Evolutionary conservation across 2,888 invertebrate species (phyloP).

Genomic region (Volucella zonaria): DNA sequence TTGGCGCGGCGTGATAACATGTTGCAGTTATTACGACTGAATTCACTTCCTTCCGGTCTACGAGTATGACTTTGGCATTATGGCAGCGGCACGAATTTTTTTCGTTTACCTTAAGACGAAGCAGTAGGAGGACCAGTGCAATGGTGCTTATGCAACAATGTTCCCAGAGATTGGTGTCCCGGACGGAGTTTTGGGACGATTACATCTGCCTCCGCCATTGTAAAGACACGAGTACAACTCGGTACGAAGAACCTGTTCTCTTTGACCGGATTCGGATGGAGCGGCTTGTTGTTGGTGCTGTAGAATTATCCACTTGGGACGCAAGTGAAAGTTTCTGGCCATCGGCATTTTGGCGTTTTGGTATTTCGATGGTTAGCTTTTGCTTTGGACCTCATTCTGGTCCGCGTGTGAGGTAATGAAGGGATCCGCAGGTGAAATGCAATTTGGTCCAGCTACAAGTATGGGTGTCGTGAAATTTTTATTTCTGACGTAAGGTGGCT

Average conservation of each 20-base stretch:
- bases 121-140: constrained; percentile 26
- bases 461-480: constrained; percentile 40
- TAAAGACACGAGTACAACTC: neutral
- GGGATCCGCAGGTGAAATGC: constrained; percentile 71
- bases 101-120: constrained; percentile 15
- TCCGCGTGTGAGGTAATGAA: constrained; percentile 22
- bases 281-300: neutral
- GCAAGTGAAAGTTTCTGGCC: constrained; percentile 69
- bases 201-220: constrained; percentile 51
- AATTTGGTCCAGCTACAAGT: constrained; percentile 36
- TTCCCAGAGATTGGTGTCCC: constrained; percentile 37
- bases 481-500: constrained; percentile 42
- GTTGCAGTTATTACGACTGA: constrained; percentile 41
- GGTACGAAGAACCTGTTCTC: constrained; percentile 57
- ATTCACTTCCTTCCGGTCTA: constrained; percentile 68
- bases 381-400: constrained; percentile 3
- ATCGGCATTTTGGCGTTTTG: constrained; percentile 43
- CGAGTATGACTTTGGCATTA: constrained; percentile 61
- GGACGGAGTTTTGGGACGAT: constrained; percentile 16
- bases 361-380: constrained; percentile 10
- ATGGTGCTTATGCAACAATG: constrained; percentile 43
- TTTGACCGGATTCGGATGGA: constrained; percentile 39
- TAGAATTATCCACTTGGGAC: constrained; percentile 46
- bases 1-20: constrained; percentile 37
- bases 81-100: constrained; percentile 54